Evolutionary conservation across 2,888 invertebrate species (phyloP), one percentile per base, ranked within the genome.

Genomic region (Athrips mouffetella): DNA sequence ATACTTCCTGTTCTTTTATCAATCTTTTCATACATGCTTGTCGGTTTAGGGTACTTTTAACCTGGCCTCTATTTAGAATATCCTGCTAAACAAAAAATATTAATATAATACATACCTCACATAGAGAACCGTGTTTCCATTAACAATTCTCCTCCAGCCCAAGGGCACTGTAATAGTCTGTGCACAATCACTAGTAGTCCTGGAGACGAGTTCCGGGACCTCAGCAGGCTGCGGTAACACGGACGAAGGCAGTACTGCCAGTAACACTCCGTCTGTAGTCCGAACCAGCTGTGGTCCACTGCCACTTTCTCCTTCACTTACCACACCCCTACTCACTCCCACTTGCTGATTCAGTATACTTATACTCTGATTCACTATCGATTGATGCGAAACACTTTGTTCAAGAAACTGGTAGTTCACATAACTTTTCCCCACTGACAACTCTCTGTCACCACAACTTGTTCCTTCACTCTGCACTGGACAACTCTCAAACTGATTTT

Each of bases 351-450:
- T 88, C 59, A 88, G 70, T 76, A 88, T 86, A 75, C 82, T 87
- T 60, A 89, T 86, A 76, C 84, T 85, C 62, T 88, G 87, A 78
- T 88, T 88, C 62, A 88, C 86, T 75, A 87, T 85, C 20, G 87
- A 85, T 58, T 88, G 88, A 65, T 88, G 89, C 50, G 86, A 81
- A 55, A 88, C 83, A 81, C 85, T 88, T 67, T 88, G 88, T 82
- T 89, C 88, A 75, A 88, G 74, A 66, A 88, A 80, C 69, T 89
- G 89, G 72, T 88, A 89, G 80, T 89, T 89, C 66, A 88, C 78
- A 78, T 76, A 83, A 69, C 78, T 80, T 58, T 85, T 86, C 40
- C 76, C 76, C 53, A 77, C 70, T 35, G 74, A 72, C 53, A 80
- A 65, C 57, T 83, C 84, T 67, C 75, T 75, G 48, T 86, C 83